Evolutionary conservation across 2,113 vertebrate species (phyloP).

Genomic region (Lepisosteus osseus): DNA sequence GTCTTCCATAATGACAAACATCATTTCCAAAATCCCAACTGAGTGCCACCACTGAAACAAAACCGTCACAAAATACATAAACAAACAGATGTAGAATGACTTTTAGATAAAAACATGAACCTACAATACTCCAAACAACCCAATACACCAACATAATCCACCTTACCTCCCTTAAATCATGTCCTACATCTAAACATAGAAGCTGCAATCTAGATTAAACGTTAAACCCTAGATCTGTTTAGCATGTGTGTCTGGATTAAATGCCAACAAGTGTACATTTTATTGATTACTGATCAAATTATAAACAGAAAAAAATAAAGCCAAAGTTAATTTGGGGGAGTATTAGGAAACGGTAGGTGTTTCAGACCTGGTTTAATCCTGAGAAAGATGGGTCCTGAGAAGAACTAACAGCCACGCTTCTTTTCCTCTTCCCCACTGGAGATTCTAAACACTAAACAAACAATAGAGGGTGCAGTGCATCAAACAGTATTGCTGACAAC

Average conservation of each 20-base stretch:
- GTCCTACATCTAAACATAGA: slow-evolving; percentile 18
- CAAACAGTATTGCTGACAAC: slow-evolving; percentile 98
- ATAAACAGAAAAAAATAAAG: slow-evolving; percentile 33
- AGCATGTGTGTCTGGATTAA: slow-evolving; percentile 90
- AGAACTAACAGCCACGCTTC: slow-evolving; percentile 99
- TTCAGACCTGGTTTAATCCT: slow-evolving; percentile 99
- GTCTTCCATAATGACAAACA: not conserved
- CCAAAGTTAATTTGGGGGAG: slow-evolving; percentile 70
- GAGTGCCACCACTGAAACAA: not conserved
- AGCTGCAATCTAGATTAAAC: slow-evolving; percentile 30
- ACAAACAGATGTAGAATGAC: too few species aligned
- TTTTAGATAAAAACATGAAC: too few species aligned
- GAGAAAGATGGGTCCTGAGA: slow-evolving; percentile 99
- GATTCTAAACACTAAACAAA: slow-evolving; percentile 99
- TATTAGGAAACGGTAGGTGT: slow-evolving; percentile 84
- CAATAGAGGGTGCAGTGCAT: slow-evolving; percentile 99
- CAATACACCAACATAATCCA: too few species aligned
- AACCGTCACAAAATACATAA: not conserved
- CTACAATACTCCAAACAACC: too few species aligned
- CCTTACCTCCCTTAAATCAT: not conserved
- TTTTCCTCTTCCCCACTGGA: slow-evolving; percentile 99
- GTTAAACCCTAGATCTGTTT: slow-evolving; percentile 58
- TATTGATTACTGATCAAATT: slow-evolving; percentile 44
- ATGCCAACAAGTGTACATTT: slow-evolving; percentile 79
- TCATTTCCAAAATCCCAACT: not conserved